A percentile compares a stretch with the other conserved stretches of the same genome.
phyloP scores from a whole-genome alignment of 2,888 invertebrate genomes.

The Pachydiplax longipennis region DNA sequence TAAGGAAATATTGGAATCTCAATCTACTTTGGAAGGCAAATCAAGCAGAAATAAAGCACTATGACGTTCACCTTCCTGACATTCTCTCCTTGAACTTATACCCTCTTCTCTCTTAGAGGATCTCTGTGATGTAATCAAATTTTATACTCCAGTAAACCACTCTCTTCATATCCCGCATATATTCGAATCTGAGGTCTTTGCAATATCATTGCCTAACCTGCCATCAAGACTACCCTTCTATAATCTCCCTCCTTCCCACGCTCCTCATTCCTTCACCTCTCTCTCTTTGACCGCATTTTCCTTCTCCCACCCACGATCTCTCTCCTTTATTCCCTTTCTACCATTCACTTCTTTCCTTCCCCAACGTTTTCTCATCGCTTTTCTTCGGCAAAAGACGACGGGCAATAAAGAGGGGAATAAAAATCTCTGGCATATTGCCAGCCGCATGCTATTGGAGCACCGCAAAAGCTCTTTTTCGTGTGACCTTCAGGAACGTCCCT shows the following conservation, averaged over 20 bases:
- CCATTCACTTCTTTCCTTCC: not conserved
- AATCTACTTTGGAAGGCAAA: too few relatives aligned
- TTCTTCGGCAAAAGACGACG: not conserved
- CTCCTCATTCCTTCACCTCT: not conserved
- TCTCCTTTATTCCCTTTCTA: not conserved
- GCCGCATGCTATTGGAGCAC: constrained; percentile 31
- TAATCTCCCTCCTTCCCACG: not conserved
- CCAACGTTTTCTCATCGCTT: not conserved
- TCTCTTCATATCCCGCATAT: constrained; percentile 1
- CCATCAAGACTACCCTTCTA: not conserved
- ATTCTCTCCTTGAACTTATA: too few relatives aligned
- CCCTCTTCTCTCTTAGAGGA: too few relatives aligned
- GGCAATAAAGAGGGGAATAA: not conserved
- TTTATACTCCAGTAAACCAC: not conserved
- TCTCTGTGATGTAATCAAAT: not conserved
- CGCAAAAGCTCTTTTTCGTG: constrained; percentile 28
- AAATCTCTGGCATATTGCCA: constrained; percentile 42
- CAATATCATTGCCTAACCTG: not conserved
- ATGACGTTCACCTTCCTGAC: too few relatives aligned
- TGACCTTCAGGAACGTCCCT: constrained; percentile 30
- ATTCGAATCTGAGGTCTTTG: not conserved
- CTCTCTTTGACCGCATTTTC: not conserved
- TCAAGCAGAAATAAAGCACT: too few relatives aligned
- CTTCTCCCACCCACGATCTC: not conserved
- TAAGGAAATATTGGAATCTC: too few relatives aligned